Base-by-base conservation (phyloP, 2,113 vertebrate species). In the Rhagologus leucostigma region DNA sequence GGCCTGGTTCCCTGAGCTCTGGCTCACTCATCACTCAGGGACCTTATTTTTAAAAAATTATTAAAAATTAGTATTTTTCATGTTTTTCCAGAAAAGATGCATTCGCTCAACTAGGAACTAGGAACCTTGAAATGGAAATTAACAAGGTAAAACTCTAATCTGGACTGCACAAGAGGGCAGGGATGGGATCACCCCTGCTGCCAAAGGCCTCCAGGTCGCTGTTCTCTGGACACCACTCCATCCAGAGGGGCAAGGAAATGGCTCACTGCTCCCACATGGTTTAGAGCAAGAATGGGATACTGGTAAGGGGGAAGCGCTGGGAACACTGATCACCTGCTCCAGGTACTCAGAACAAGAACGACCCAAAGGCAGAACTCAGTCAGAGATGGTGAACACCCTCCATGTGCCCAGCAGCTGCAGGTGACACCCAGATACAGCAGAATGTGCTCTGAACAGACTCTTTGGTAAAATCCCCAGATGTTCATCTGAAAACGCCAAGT, bases 401-500 rank as follows among this genome's bases (percentile, higher is more conserved):
- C 26, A 3, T 0, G 8, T 22, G 41, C 29, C 35, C 42, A 60
- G 12, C 69, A 67, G 77, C 37, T 35, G 30, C 6, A 39, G 19
- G 49, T 55, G 41, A 50, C 29, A 16, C 1, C 20, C 14, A 6
- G 13, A 14, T 2, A 33, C 21, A 47, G 5, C 10, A 50, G 14
- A 23, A 21, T 2, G 18, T 39, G 41, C 59, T 42, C 57, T 12
- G 27, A 68, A 47, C 4, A 39, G 30, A 13, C 20, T 47, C 30
- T 11, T 6, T 22, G 26, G 30, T 24, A 49, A 52, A 10, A 60
- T 14, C 3, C 21, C 42, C 23, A 33, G 13, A 41, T 1, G 13
- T 26, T 37, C 2, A 37, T 1, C 32, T 3, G 8, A 46, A 53
- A 69, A 44, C 35, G 46, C 77, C 37, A 22, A 0, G 11, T 2